Evolutionary conservation across 2,113 vertebrate genomes (phyloP).

Genomic region (Ardeotis arabs): DNA sequence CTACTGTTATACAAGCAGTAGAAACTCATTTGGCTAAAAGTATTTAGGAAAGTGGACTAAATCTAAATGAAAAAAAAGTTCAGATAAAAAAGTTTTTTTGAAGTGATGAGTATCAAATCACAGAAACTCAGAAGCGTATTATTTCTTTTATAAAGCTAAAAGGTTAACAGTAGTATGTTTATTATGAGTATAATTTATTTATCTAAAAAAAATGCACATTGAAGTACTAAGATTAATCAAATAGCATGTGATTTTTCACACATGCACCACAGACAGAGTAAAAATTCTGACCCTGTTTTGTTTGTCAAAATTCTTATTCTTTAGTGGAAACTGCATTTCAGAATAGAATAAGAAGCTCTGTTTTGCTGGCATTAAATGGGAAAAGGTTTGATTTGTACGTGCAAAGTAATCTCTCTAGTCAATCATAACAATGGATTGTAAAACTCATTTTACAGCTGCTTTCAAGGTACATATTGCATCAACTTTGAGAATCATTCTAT

Average conservation of each 20-base stretch:
- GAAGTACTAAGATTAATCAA: neutral
- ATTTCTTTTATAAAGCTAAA: neutral
- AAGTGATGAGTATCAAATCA: neutral
- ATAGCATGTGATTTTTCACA: neutral
- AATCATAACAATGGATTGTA: neutral
- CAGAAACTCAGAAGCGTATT: neutral
- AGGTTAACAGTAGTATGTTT: neutral
- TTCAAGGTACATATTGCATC: neutral
- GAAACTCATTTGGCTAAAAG: neutral
- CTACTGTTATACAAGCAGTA: neutral
- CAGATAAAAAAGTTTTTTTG: neutral
- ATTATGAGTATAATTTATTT: neutral
- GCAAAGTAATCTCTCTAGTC: neutral
- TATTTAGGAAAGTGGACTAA: neutral
- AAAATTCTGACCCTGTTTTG: neutral
- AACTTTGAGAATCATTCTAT: neutral
- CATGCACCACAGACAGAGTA: fast-evolving
- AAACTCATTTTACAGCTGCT: neutral
- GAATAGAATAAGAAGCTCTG: neutral
- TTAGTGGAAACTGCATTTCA: neutral
- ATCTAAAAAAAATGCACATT: neutral
- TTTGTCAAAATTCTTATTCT: neutral
- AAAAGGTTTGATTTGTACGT: neutral
- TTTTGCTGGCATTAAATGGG: neutral
- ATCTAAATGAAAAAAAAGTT: neutral